Conservation (phyloP, 2,888 invertebrate genomes). For the Athrips mouffetella region DNA sequence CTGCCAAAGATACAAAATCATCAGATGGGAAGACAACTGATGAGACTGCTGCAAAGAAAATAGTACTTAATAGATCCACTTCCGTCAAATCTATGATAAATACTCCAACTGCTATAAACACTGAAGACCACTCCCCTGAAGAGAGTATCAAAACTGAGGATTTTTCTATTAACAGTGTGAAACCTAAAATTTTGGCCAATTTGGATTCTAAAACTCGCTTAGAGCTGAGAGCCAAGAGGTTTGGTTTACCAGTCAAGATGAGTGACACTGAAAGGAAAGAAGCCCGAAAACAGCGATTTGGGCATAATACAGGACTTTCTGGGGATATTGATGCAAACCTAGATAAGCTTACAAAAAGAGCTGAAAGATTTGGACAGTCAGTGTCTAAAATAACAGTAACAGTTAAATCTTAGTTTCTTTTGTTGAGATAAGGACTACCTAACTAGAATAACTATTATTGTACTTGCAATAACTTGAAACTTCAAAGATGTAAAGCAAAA, state of each 20-base stretch:
- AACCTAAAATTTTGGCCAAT: conserved; percentile 49
- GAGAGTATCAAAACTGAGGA: conserved; percentile 29
- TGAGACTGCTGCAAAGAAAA: conserved; percentile 77
- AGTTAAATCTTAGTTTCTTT: too few relatives aligned
- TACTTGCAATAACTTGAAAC: conserved; percentile 83
- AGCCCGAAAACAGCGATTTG: conserved; percentile 84
- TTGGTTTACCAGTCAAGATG: conserved; percentile 81
- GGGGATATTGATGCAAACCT: conserved; percentile 45
- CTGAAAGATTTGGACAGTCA: conserved; percentile 90
- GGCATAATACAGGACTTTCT: conserved; percentile 27
- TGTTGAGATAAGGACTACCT: too few relatives aligned
- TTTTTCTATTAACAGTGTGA: conserved; percentile 36
- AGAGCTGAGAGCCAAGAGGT: conserved; percentile 89
- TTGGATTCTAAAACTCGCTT: conserved; percentile 74
- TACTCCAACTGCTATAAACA: conserved; percentile 30
- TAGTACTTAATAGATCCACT: conserved; percentile 77
- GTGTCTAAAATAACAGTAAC: conserved; percentile 86
- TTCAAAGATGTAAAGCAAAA: conserved; percentile 88
- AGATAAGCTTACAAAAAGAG: conserved; percentile 88
- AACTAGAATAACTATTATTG: too few relatives aligned
- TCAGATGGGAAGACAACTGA: conserved; percentile 50
- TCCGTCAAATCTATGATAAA: conserved; percentile 38
- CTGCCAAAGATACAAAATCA: conserved; percentile 34
- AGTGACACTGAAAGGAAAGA: conserved; percentile 81
- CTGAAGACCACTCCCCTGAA: conserved; percentile 23